Conservation (phyloP, 64 coral and sea anemone genomes). For the Actinia tenebrosa region DNA sequence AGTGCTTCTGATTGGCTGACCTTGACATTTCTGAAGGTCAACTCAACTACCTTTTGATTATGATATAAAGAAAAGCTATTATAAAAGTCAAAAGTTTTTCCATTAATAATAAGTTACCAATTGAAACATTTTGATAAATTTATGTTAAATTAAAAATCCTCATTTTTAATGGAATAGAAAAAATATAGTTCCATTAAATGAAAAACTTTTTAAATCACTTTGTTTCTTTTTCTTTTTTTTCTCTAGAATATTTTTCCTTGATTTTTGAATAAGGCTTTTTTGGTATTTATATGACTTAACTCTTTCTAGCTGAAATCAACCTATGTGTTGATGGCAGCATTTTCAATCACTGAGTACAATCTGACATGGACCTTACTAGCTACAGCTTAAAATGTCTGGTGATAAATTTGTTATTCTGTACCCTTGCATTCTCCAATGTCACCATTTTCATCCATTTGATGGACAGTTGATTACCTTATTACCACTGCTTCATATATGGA, state of each 20-base stretch:
- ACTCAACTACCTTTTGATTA: background rate
- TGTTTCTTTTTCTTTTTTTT: background rate
- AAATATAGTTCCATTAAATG: background rate
- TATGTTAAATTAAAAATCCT: background rate
- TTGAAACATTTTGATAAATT: background rate
- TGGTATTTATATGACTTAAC: background rate
- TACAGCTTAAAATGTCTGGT: no score
- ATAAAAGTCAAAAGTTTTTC: background rate
- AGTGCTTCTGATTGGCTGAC: background rate
- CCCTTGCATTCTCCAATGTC: no score
- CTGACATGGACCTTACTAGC: no score
- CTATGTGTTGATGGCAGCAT: no score
- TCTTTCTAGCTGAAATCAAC: background rate
- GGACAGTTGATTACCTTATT: no score
- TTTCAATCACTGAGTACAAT: no score
- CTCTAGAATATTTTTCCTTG: background rate
- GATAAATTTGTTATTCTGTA: no score
- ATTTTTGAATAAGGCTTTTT: no score
- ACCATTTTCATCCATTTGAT: no score
- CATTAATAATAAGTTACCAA: background rate
- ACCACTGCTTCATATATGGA: no score
- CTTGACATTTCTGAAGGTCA: background rate
- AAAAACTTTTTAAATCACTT: background rate
- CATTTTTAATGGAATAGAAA: background rate
- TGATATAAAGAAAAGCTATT: background rate